These are phyloP conservation scores for Scyliorhinus canicula DNA, from an alignment of 2,797 vertebrate genomes.

Conservation along the genomic window DNA sequence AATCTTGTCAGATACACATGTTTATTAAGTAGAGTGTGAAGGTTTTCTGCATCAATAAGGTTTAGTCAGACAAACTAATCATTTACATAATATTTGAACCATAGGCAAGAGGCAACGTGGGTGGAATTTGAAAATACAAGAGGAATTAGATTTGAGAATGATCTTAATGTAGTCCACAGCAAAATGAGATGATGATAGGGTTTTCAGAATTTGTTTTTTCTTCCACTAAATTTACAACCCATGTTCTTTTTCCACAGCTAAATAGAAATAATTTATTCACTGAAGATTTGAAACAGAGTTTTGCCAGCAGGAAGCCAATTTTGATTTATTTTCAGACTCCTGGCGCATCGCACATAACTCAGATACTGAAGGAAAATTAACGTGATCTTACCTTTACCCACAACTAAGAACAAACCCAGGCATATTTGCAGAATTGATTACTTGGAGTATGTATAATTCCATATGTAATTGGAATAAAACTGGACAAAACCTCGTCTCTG, in stretches of 20 bases:
- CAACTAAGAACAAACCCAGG: neutral
- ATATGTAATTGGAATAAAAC: neutral
- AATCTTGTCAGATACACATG: slow-evolving; percentile 3
- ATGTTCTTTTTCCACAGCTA: neutral
- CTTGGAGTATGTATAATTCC: neutral
- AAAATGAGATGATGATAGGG: neutral
- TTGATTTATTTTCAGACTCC: neutral
- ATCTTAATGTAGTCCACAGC: neutral
- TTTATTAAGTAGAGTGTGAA: neutral
- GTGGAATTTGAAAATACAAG: neutral
- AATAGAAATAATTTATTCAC: slow-evolving; percentile 17
- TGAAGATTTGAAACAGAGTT: neutral
- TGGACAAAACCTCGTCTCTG: neutral
- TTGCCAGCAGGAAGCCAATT: neutral
- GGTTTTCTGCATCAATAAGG: neutral
- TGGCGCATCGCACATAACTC: neutral
- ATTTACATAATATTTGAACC: neutral
- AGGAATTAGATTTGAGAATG: neutral
- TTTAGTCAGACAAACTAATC: slow-evolving; percentile 2
- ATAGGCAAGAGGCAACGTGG: neutral
- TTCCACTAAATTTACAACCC: too few species aligned
- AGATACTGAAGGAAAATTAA: slow-evolving; percentile 1
- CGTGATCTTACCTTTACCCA: neutral
- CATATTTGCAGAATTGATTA: neutral
- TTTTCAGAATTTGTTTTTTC: neutral